Percentiles rank a stretch among this genome's conserved stretches.
phyloP scores from a whole-genome alignment of 2,797 vertebrate species.

The Balearica regulorum region DNA sequence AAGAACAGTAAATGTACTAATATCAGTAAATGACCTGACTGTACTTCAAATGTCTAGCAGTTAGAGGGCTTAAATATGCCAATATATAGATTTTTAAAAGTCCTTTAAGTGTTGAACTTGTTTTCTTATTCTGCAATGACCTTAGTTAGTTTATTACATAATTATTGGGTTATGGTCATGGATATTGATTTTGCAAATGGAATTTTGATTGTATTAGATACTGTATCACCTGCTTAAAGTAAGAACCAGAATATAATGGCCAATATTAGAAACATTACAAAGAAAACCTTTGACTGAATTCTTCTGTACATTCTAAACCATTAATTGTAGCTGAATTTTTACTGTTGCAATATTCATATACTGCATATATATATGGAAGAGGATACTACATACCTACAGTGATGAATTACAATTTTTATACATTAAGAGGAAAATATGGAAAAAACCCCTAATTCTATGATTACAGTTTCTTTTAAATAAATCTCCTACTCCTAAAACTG shows the following conservation, averaged over 20 bases:
- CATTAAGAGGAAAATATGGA: background rate
- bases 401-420: background rate
- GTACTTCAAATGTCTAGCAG: background rate
- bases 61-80: background rate
- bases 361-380: background rate
- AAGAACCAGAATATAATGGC: background rate
- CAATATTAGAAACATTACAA: background rate
- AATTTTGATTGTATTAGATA: background rate
- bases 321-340: background rate
- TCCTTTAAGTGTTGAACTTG: background rate
- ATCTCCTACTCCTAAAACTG: background rate
- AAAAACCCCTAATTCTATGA: background rate
- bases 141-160: background rate
- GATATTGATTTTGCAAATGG: background rate
- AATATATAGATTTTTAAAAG: background rate
- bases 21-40: background rate
- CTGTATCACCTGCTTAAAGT: background rate
- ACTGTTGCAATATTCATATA: background rate
- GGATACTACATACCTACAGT: background rate
- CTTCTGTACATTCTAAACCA: background rate
- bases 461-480: background rate
- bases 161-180: background rate
- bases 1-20: background rate
- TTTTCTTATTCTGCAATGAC: background rate
- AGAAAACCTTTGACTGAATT: background rate